phyloP scores from a whole-genome alignment of 2,113 vertebrate species.

The Turnix velox region DNA sequence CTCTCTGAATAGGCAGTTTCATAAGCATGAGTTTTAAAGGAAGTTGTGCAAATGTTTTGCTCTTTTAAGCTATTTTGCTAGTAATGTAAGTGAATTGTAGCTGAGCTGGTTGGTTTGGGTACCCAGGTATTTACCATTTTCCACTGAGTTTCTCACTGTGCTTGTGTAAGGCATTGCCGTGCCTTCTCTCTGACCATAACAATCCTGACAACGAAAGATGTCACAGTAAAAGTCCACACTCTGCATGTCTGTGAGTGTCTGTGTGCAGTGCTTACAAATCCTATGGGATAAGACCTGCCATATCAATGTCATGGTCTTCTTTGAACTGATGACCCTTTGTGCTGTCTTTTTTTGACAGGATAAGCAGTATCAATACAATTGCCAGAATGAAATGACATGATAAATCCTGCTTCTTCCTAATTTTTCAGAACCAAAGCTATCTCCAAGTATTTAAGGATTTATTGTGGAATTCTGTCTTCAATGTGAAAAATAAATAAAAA shows the following conservation, averaged over 20 bases:
- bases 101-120: neutral
- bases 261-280: neutral
- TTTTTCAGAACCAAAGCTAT: neutral
- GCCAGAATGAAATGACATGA: neutral
- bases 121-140: neutral
- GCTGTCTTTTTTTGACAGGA: neutral
- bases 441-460: neutral
- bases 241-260: neutral
- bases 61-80: neutral
- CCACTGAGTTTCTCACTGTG: neutral
- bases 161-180: neutral
- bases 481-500: conserved; percentile 7
- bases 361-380: neutral
- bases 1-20: neutral
- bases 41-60: neutral
- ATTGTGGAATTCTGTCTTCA: neutral
- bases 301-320: neutral
- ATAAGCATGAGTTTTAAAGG: neutral
- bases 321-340: neutral
- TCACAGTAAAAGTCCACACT: neutral
- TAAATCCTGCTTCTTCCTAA: neutral
- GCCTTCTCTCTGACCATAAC: neutral
- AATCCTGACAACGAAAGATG: neutral
- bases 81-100: neutral
- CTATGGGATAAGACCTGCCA: neutral